A percentile compares a stretch with the other conserved stretches of the same genome.
These are phyloP conservation scores for Creontiades dilutus DNA, from an alignment of 2,888 invertebrate genomes.

Conservation along the genomic window DNA sequence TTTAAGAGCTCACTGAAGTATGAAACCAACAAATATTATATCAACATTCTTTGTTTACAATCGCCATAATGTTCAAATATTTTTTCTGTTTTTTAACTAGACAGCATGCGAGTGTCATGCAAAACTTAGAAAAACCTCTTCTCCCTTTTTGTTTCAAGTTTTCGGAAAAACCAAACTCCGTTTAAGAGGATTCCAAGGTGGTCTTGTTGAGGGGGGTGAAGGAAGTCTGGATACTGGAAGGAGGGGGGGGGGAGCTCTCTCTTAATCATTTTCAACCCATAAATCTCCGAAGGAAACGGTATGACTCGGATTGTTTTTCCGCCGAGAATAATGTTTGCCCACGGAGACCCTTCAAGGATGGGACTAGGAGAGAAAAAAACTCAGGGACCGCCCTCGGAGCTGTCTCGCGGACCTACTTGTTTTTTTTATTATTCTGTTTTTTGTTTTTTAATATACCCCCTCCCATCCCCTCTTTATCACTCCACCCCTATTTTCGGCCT, in stretches of 20 bases:
- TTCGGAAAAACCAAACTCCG: not conserved
- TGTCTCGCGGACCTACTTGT: slow-evolving; percentile 40
- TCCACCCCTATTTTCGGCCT: not conserved
- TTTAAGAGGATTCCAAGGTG: not conserved
- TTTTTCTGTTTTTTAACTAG: not conserved
- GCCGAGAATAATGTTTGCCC: slow-evolving; percentile 65
- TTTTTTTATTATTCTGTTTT: slow-evolving; percentile 31
- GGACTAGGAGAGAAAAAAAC: not conserved
- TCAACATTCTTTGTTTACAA: too few species aligned
- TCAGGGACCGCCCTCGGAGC: slow-evolving; percentile 28
- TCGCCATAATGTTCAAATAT: too few species aligned
- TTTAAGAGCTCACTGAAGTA: too few species aligned
- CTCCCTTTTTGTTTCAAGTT: not conserved
- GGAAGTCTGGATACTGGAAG: not conserved
- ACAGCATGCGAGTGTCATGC: not conserved
- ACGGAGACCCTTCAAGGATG: slow-evolving; percentile 7
- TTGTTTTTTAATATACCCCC: slow-evolving; percentile 6
- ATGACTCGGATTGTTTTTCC: slow-evolving; percentile 67
- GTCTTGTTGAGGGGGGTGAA: not conserved
- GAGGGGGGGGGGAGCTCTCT: slow-evolving; percentile 15
- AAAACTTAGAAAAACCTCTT: not conserved
- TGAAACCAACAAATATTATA: too few species aligned
- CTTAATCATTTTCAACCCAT: slow-evolving; percentile 63
- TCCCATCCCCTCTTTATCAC: too few species aligned
- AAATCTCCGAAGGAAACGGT: slow-evolving; percentile 54